These are phyloP conservation scores for Clusia tigrina DNA, from an alignment of 2,888 invertebrate genomes.

Conservation along the genomic window DNA sequence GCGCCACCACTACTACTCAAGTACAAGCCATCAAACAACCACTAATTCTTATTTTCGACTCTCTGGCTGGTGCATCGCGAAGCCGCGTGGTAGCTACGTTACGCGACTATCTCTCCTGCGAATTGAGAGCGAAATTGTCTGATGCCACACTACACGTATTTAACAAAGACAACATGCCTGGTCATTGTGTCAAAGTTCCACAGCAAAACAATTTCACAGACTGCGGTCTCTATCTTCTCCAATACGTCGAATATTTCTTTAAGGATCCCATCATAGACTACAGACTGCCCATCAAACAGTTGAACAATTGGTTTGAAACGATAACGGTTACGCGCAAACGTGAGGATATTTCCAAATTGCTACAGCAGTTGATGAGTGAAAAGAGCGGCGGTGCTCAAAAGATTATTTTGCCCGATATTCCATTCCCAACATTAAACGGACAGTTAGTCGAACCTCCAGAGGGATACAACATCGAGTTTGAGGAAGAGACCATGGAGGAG, in stretches of 20 bases:
- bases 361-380: constrained; percentile 78
- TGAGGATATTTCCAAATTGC: constrained; percentile 82
- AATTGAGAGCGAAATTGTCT: constrained; percentile 76
- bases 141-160: constrained; percentile 68
- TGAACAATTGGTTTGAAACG: constrained; percentile 88
- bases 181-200: constrained; percentile 90
- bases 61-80: constrained; percentile 82
- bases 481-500: constrained; percentile 67
- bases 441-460: constrained; percentile 70
- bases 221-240: constrained; percentile 93
- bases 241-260: constrained; percentile 97
- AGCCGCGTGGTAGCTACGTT: constrained; percentile 87
- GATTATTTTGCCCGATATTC: constrained; percentile 74
- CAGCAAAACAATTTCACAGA: constrained; percentile 97
- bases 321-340: constrained; percentile 84
- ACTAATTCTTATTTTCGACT: constrained; percentile 95
- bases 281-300: constrained; percentile 80
- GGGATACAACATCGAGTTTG: constrained; percentile 66
- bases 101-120: constrained; percentile 89
- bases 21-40: constrained; percentile 67
- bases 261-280: constrained; percentile 85
- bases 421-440: constrained; percentile 81
- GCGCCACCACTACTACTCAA: constrained; percentile 17
- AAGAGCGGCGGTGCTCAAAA: constrained; percentile 68
- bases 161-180: constrained; percentile 84